These are phyloP conservation scores for Eilema caniola DNA, from an alignment of 2,888 invertebrate genomes.

Conservation along the genomic window DNA sequence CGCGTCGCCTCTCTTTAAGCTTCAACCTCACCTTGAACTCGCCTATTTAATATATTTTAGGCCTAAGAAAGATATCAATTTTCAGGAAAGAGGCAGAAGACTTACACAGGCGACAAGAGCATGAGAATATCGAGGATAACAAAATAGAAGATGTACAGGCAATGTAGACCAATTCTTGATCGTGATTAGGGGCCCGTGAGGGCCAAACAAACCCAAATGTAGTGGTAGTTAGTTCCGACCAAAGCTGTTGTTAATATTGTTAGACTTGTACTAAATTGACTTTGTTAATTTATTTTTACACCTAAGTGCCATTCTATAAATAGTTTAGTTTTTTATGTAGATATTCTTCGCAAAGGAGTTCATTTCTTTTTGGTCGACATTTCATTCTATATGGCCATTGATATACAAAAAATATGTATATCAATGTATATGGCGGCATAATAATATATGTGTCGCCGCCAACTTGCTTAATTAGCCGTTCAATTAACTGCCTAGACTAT, in stretches of 20 bases:
- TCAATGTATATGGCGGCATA: too few relatives aligned
- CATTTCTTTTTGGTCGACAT: constrained; percentile 13
- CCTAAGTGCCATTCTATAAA: constrained; percentile 66
- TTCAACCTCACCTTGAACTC: too few relatives aligned
- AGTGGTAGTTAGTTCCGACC: constrained; percentile 80
- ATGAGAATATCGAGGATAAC: constrained; percentile 67
- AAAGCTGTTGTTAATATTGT: constrained; percentile 72
- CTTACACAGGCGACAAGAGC: constrained; percentile 73
- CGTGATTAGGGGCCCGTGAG: constrained; percentile 34
- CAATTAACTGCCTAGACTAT: too few relatives aligned
- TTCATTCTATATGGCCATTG: too few relatives aligned
- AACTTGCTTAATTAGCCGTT: too few relatives aligned
- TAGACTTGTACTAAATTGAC: constrained; percentile 56
- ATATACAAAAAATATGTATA: too few relatives aligned
- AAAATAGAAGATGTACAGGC: constrained; percentile 73
- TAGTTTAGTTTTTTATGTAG: constrained; percentile 40
- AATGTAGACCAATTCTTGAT: constrained; percentile 66
- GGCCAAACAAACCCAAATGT: constrained; percentile 72
- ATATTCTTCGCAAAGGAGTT: constrained; percentile 26
- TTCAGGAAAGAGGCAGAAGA: constrained; percentile 82
- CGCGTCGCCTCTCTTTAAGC: too few relatives aligned
- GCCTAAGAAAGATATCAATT: constrained; percentile 28
- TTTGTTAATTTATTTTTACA: constrained; percentile 56
- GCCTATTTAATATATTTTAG: not conserved
- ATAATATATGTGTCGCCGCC: too few relatives aligned